Base-by-base conservation (phyloP, 2,888 invertebrate genomes). In the Hypselothyrea guttata region DNA sequence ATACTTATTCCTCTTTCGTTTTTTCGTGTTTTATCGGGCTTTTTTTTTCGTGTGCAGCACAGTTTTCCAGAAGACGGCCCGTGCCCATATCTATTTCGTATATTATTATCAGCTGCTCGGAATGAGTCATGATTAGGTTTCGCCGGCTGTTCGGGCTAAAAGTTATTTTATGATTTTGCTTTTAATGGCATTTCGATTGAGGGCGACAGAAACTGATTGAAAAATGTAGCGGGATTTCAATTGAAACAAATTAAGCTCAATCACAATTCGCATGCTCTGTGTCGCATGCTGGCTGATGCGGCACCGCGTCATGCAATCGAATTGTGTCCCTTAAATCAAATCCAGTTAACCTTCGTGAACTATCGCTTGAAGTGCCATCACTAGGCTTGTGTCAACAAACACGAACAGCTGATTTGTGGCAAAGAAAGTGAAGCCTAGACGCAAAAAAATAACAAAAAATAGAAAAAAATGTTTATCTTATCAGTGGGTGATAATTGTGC, bases 231-330 rank as follows among this genome's bases (percentile, higher is more conserved):
- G 45, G 45, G 41, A 60, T 52, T 57, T 65, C 67, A 72, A 75
- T 76, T 81, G 62, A 64, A 46, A 31, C 33, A 68, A 75, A 68
- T 75, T 63, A 56, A 66, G 41, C 40, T 47, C 70, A 74, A 74
- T 76, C 63, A 58, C 27, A 59, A 34, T n/a, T n/a, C n/a, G n/a
- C n/a, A n/a, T 13, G 13, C 37, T 37, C 45, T 30, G 13, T 31
- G 9, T 16, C n/a, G 7, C 2, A 15, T 16, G 15, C 37, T 38
- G 18, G 18, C 18, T 18, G 37, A 37, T 18, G 16, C 7, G n/a
- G 18, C n/a, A 38, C 18, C 11, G 38, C 33, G 1, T n/a, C 5
- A 12, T 33, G 33, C 12, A 12, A 11, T 11, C n/a, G 33, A n/a
- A 33, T n/a, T n/a, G n/a, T n/a, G n/a, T n/a, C n/a, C n/a, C n/a